A percentile compares a stretch with the other conserved stretches of the same genome.
phyloP scores from a whole-genome alignment of 2,113 vertebrate species.

The Macquaria australasica region DNA sequence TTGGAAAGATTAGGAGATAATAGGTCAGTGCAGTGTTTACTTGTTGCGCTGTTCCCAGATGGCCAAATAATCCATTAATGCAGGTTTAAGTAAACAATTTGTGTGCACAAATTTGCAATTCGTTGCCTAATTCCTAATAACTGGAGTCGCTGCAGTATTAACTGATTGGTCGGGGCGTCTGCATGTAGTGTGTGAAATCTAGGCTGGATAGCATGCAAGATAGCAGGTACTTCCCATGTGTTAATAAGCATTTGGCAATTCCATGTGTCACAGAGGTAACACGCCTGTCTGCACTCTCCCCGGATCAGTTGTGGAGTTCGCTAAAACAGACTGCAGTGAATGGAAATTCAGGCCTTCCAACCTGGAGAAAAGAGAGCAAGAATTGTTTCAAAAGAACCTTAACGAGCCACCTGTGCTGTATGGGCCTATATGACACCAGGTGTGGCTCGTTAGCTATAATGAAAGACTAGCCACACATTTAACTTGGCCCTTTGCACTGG shows the following conservation, averaged over 20 bases:
- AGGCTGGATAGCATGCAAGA: neutral
- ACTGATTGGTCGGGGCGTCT: neutral
- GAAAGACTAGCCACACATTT: neutral
- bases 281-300: neutral
- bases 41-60: neutral
- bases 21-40: neutral
- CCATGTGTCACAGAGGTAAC: neutral
- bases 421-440: neutral
- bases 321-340: neutral
- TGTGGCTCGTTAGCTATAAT: conserved; percentile 7
- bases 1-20: neutral
- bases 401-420: neutral
- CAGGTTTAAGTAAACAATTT: neutral
- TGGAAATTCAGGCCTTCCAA: neutral
- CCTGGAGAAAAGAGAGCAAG: neutral
- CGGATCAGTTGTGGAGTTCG: neutral
- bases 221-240: too few species aligned
- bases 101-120: neutral
- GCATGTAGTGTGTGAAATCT: neutral
- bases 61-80: neutral
- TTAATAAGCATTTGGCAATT: neutral
- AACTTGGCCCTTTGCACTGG: neutral
- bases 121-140: neutral
- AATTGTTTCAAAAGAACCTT: neutral
- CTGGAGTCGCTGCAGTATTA: neutral